Base-by-base conservation (phyloP, 35 echinoderm and acorn worm species). In the Anneissia japonica region DNA sequence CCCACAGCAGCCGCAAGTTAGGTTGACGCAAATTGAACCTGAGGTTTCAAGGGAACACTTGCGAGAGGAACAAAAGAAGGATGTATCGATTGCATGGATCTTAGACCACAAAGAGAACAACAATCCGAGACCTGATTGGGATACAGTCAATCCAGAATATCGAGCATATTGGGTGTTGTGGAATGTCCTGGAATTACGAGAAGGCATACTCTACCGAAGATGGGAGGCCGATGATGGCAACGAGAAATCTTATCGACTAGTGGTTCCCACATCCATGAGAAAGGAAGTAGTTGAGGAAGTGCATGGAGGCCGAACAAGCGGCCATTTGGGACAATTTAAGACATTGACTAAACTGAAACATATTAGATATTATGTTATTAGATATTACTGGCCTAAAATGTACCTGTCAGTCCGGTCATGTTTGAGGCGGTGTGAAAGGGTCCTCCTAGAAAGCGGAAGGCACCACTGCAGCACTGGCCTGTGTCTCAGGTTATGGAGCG, bases 191-290 rank as follows among this genome's bases (percentile, higher is more conserved):
- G 36, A 83, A 5, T 31, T 83, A 29, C 81, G 39, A 46, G 35
- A 28, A 13, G 81, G 46, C 45, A 32, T 64, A 26, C 81, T 43
- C 36, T 83, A 83, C 32, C 81, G 38, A 4, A 21, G 11, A 28
- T 90, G 88, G 45, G 94, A 93, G 64, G 90, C 90, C 14, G 85
- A 82, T 37, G 88, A 85, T 73, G 89, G 95, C 0, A 73, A 74
- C 9, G 19, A 32, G 31, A 26, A 37, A 34, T 31, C 37, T 0
- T 78, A 55, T 81, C 75, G 87, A 40, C 45, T 90, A 0, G 74
- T 96, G 30, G 39, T 90, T 77, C 80, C 94, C 3, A 77, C 75
- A 14, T 30, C 40, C 40, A 6, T 43, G 14, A 4, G 40, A 43
- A 14, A 43, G 40, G 40, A 14, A 32, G 32, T 79, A 4, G 10